phyloP scores from a whole-genome alignment of 1,140 invertebrate species.

The Bombyx mori region DNA sequence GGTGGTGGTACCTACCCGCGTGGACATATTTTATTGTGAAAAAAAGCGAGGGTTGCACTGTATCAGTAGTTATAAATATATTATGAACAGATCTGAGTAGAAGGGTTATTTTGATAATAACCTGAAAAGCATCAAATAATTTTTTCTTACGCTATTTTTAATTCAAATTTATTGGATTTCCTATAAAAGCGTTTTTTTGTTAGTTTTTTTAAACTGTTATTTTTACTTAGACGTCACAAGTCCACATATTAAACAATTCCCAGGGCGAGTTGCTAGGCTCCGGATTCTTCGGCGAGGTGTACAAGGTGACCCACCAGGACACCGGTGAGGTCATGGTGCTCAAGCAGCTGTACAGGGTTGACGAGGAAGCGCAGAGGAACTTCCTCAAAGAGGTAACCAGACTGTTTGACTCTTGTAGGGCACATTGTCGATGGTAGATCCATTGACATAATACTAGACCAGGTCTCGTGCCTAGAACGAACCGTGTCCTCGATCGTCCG shows the following conservation, averaged over 20 bases:
- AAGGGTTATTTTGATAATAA: too few relatives aligned
- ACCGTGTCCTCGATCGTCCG: too few relatives aligned
- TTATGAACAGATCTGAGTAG: too few relatives aligned
- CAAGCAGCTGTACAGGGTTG: constrained; percentile 93
- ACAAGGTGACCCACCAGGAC: constrained; percentile 90
- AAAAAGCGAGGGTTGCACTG: too few relatives aligned
- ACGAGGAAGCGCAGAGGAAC: constrained; percentile 94
- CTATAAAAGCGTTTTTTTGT: too few relatives aligned
- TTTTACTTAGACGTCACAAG: neutral
- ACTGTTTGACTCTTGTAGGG: neutral
- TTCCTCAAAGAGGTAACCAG: constrained; percentile 89
- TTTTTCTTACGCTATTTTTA: too few relatives aligned
- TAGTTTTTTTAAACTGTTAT: too few relatives aligned
- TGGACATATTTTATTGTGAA: too few relatives aligned
- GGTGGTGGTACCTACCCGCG: too few relatives aligned
- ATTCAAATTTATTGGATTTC: too few relatives aligned
- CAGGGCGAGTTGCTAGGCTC: constrained; percentile 90
- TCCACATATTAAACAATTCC: neutral
- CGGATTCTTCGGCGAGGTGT: constrained; percentile 94
- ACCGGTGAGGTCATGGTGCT: constrained; percentile 96
- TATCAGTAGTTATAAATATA: too few relatives aligned
- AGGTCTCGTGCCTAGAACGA: too few relatives aligned
- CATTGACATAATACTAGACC: neutral
- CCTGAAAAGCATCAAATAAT: neutral
- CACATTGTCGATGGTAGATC: neutral